These are phyloP conservation scores for Diachasma alloeum DNA, from an alignment of 1,140 invertebrate species.

Conservation along the genomic window DNA sequence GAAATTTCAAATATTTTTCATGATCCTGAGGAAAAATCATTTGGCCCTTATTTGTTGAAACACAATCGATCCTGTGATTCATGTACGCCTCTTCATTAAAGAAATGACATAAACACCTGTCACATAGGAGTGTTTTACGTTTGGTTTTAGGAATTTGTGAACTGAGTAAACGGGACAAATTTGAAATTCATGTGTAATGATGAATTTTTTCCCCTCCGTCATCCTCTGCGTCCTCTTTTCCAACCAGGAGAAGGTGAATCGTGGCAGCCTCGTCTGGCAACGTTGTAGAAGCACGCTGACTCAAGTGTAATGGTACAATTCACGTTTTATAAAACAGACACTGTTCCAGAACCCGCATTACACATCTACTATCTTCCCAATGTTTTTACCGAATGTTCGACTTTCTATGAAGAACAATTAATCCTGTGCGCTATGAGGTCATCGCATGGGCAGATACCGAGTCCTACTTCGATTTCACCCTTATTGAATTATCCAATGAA, in stretches of 20 bases:
- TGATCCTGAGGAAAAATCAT: neutral
- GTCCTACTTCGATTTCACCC: no score
- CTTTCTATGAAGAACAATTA: no score
- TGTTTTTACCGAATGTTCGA: no score
- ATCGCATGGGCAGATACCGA: no score
- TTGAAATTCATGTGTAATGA: no score
- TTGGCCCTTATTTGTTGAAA: neutral
- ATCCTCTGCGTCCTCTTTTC: neutral
- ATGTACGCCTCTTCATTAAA: neutral
- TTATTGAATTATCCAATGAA: no score
- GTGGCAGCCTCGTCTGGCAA: neutral
- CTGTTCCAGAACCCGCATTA: no score
- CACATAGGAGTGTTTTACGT: neutral
- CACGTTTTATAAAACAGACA: neutral
- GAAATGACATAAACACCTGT: constrained; percentile 17
- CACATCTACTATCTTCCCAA: no score
- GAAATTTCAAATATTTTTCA: neutral
- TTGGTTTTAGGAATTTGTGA: neutral
- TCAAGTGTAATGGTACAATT: neutral
- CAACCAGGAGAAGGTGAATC: neutral
- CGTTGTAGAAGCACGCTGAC: neutral
- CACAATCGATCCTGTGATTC: neutral
- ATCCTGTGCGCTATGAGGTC: no score
- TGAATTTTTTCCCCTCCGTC: no score
- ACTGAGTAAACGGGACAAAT: constrained; percentile 6